These are phyloP conservation scores for Melanaphis sacchari DNA, from an alignment of 1,140 invertebrate genomes.

Conservation along the genomic window DNA sequence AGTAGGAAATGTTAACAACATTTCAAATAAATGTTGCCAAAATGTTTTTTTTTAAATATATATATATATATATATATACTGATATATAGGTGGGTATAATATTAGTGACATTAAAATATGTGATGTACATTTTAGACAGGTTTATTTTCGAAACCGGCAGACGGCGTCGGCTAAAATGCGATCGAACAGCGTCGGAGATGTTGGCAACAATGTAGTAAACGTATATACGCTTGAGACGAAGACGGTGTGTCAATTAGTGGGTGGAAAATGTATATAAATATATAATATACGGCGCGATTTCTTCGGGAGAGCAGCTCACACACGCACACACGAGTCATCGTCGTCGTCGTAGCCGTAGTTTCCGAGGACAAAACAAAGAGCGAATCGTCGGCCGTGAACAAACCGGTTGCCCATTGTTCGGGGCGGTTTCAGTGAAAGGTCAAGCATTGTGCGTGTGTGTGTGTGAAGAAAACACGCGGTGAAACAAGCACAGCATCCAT, in stretches of 20 bases:
- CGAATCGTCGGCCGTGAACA: constrained; percentile 54
- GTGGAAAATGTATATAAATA: constrained; percentile 38
- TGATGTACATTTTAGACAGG: too few relatives aligned
- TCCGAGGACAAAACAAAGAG: constrained; percentile 47
- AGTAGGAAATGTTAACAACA: too few relatives aligned
- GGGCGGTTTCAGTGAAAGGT: constrained; percentile 44
- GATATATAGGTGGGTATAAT: too few relatives aligned
- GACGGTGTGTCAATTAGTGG: constrained; percentile 48
- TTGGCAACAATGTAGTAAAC: constrained; percentile 42
- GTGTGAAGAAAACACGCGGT: constrained; percentile 12
- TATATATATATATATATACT: too few relatives aligned
- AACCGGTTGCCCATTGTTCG: constrained; percentile 50
- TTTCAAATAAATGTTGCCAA: too few relatives aligned
- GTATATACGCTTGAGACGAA: not conserved
- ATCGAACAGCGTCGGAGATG: not conserved
- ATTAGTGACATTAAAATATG: too few relatives aligned
- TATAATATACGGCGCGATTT: constrained; percentile 14
- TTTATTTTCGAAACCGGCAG: not conserved
- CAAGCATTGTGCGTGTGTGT: constrained; percentile 28
- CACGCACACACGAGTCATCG: not conserved
- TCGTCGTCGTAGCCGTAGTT: not conserved
- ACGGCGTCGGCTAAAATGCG: not conserved
- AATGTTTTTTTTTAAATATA: too few relatives aligned
- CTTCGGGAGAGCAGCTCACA: not conserved
- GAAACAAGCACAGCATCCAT: constrained; percentile 28